Base-by-base conservation (phyloP, 1,140 invertebrate genomes). In the Papilio polytes region DNA sequence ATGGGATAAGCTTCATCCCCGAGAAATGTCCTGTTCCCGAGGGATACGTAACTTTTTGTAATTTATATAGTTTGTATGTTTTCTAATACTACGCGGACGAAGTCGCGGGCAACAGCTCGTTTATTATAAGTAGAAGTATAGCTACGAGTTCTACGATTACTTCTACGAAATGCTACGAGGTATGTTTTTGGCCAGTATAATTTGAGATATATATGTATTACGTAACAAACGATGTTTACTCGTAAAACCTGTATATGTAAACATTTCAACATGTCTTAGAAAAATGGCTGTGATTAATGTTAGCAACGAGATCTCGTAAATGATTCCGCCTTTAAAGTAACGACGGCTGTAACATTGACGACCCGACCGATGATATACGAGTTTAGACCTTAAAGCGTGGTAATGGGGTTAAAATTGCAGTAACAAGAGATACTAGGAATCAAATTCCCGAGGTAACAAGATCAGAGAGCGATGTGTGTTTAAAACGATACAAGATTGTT, bases 321-420 rank as follows among this genome's bases (percentile, higher is more conserved):
- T 63, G 77, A 78, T 66, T 78, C n/a, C 31, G 22, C 31, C 77
- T 78, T 66, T 78, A 78, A 78, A 59, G 77, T 78, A 66, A 78
- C 77, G 77, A 66, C 36, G 36, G 77, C n/a, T 66, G 56, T 78
- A 78, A 78, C 18, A 20, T 78, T 78, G 59, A 78, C 77, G 41
- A 78, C 26, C 6, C 15, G 18, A 41, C 3, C 51, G 0, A 26
- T 59, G 74, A n/a, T 56, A 10, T 15, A 36, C 74, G 51, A 59
- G 1, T 59, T 41, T 53, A 53, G 51, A 78, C 51, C 10, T 36
- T 77, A 36, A 1, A n/a, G 6, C 9, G n/a, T 15, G 9, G 26
- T 9, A 18, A 56, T 13, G n/a, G 18, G 31, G 74, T 59, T 36
- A 1, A 59, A 59, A 53, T 77, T 77, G 15, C 7, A 31, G 31